A percentile compares a stretch with the other conserved stretches of the same genome.
These are phyloP conservation scores for Cosmia trapezina DNA, from an alignment of 2,888 invertebrate species.

Conservation along the genomic window DNA sequence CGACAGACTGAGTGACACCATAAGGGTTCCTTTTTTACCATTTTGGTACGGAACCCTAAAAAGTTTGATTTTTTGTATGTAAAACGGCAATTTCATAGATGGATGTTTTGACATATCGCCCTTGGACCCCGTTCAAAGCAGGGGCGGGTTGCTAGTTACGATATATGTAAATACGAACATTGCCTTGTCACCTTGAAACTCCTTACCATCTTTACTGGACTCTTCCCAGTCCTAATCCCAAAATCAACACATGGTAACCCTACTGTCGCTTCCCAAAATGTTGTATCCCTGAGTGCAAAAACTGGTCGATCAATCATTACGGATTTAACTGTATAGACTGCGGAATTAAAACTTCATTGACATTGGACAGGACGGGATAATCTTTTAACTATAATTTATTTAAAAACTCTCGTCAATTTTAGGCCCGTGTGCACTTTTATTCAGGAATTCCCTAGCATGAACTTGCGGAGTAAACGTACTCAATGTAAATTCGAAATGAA, in stretches of 20 bases:
- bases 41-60: too few species aligned
- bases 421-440: neutral
- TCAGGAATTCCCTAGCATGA: neutral
- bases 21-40: too few species aligned
- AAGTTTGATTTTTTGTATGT: too few species aligned
- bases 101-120: too few species aligned
- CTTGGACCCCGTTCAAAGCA: neutral
- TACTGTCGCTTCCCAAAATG: constrained; percentile 49
- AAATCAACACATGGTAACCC: constrained; percentile 19
- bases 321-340: constrained; percentile 77
- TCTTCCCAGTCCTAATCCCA: neutral
- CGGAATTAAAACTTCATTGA: constrained; percentile 79
- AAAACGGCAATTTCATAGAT: too few species aligned
- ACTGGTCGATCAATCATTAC: constrained; percentile 83
- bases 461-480: neutral
- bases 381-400: constrained; percentile 39
- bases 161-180: neutral
- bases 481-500: too few species aligned
- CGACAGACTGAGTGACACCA: too few species aligned
- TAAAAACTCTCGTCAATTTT: constrained; percentile 4
- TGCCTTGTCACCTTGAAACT: neutral
- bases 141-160: neutral
- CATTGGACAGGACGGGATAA: constrained; percentile 50
- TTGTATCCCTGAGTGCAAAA: constrained; percentile 67
- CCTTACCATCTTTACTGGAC: neutral